These are phyloP conservation scores for Liodrosophila aerea DNA, from an alignment of 2,888 invertebrate species.

Conservation along the genomic window DNA sequence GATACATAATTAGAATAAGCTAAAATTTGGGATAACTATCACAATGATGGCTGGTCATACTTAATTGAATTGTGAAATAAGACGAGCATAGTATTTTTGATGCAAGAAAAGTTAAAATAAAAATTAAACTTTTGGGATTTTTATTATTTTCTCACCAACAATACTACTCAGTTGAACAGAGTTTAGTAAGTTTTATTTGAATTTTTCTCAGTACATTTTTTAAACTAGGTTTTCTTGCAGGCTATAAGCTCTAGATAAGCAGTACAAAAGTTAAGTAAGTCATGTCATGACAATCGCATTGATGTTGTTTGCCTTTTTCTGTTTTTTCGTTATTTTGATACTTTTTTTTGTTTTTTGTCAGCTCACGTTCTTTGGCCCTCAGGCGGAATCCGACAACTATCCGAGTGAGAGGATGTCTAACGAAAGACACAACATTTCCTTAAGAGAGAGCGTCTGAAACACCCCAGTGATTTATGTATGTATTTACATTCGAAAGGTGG, in stretches of 20 bases:
- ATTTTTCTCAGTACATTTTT: no score
- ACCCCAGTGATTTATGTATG: slow-evolving; percentile 54
- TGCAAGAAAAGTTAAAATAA: no score
- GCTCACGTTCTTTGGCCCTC: slow-evolving; percentile 61
- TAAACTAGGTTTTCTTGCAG: slow-evolving; percentile 8
- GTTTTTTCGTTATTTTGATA: not conserved
- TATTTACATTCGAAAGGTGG: slow-evolving; percentile 60
- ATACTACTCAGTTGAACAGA: no score
- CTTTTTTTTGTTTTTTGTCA: slow-evolving; percentile 32
- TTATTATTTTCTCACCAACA: no score
- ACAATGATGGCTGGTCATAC: no score
- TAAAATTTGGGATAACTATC: no score
- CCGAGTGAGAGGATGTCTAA: slow-evolving; percentile 32
- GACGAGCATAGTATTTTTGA: no score
- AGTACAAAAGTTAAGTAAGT: slow-evolving; percentile 68
- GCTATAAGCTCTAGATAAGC: slow-evolving; percentile 69
- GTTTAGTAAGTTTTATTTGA: no score
- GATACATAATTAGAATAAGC: no score
- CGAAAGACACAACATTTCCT: slow-evolving; percentile 39
- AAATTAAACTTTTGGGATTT: no score
- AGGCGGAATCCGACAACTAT: slow-evolving; percentile 34
- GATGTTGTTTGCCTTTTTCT: slow-evolving; percentile 40
- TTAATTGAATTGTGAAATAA: no score
- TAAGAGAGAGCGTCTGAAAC: slow-evolving; percentile 19
- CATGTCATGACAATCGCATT: slow-evolving; percentile 73